Conservation (phyloP, 2,797 vertebrate genomes). For the Trichosurus vulpecula region DNA sequence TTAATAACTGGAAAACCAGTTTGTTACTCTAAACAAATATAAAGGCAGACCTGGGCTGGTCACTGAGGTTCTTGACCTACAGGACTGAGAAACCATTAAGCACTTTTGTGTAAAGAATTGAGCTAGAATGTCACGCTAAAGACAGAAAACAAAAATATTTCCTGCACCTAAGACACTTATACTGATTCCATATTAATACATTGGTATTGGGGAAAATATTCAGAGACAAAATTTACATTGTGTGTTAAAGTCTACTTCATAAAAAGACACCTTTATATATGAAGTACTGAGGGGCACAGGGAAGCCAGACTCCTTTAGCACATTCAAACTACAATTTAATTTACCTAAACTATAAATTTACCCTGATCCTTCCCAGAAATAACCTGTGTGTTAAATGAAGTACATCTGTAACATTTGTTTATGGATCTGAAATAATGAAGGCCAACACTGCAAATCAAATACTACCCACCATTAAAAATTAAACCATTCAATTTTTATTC, state of each 20-base stretch:
- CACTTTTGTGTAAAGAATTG: neutral
- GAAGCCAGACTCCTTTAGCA: neutral
- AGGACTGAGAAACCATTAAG: constrained; percentile 13
- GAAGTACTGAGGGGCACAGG: neutral
- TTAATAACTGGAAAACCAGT: neutral
- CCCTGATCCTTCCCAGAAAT: neutral
- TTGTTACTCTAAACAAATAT: neutral
- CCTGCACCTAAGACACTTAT: neutral
- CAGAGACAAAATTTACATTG: neutral
- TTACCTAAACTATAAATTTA: neutral
- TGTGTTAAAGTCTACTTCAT: neutral
- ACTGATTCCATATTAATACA: neutral
- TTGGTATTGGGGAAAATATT: neutral
- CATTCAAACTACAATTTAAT: neutral
- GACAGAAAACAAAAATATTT: neutral
- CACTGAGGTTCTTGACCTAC: constrained; percentile 10
- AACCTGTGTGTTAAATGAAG: neutral
- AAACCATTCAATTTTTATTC: neutral
- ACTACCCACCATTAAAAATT: neutral
- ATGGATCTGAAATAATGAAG: neutral
- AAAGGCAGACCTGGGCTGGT: neutral
- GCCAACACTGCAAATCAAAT: constrained; percentile 22
- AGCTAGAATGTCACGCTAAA: neutral
- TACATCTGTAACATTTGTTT: neutral
- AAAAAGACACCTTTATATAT: neutral